Conservation (phyloP, 2,888 invertebrate species). For the Orgyia antiqua region DNA sequence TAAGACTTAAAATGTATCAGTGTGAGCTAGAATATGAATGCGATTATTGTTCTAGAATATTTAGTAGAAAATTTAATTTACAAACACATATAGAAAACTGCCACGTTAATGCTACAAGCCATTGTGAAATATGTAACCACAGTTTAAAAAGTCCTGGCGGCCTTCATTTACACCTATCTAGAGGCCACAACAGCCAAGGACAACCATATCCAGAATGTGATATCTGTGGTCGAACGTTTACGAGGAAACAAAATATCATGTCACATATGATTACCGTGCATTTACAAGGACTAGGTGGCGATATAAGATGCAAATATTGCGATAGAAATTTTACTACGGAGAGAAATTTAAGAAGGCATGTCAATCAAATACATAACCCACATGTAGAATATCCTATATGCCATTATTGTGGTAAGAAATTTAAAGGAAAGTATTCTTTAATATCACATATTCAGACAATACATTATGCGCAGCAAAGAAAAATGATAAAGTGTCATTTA, state of each 20-base stretch:
- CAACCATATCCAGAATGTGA: slow-evolving; percentile 59
- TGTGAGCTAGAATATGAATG: slow-evolving; percentile 41
- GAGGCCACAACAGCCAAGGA: slow-evolving; percentile 49
- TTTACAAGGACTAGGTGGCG: slow-evolving; percentile 36
- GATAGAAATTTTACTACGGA: slow-evolving; percentile 48
- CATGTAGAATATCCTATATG: slow-evolving; percentile 45
- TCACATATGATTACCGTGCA: slow-evolving; percentile 62
- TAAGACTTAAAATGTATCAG: slow-evolving; percentile 23
- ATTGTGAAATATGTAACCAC: slow-evolving; percentile 49
- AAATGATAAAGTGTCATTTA: slow-evolving; percentile 35
- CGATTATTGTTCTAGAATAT: slow-evolving; percentile 52
- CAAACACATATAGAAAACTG: slow-evolving; percentile 59
- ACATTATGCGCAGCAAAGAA: slow-evolving; percentile 30
- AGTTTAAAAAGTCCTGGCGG: slow-evolving; percentile 49
- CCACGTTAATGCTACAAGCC: slow-evolving; percentile 43
- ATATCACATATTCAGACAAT: slow-evolving; percentile 45
- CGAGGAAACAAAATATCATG: slow-evolving; percentile 56
- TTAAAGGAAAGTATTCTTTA: slow-evolving; percentile 45
- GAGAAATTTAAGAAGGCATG: slow-evolving; percentile 51
- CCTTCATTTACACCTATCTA: slow-evolving; percentile 39
- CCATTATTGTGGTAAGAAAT: slow-evolving; percentile 44
- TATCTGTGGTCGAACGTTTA: slow-evolving; percentile 54
- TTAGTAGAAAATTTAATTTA: slow-evolving; percentile 58
- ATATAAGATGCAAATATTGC: slow-evolving; percentile 44
- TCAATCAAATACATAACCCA: slow-evolving; percentile 50